A percentile compares a stretch with the other conserved stretches of the same genome.
phyloP scores from a whole-genome alignment of 2,797 vertebrate species.

The Enteromius radiatus region DNA sequence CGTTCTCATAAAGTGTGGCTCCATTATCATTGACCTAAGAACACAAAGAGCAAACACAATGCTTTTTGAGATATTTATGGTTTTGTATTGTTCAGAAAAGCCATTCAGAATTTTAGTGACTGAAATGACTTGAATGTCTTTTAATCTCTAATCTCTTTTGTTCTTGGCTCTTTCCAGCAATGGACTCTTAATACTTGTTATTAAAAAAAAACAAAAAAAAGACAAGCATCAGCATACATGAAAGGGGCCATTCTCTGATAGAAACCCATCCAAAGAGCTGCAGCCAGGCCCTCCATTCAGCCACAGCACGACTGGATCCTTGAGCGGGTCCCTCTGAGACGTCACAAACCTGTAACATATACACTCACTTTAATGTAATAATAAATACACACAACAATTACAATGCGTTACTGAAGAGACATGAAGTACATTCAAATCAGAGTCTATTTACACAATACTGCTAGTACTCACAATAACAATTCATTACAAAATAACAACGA shows the following conservation, averaged over 20 bases:
- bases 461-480: not conserved
- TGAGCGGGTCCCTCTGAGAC: conserved; percentile 75
- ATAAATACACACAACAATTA: conserved; percentile 4
- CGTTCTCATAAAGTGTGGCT: conserved; percentile 75
- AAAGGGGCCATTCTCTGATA: conserved; percentile 82
- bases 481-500: not conserved
- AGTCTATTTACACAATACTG: not conserved
- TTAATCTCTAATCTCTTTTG: not conserved
- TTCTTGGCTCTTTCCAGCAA: not conserved
- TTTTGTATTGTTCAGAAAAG: not conserved
- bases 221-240: conserved; percentile 68
- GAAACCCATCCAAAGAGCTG: conserved; percentile 81
- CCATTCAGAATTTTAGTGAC: not conserved
- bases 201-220: not conserved
- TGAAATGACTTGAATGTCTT: not conserved
- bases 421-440: not conserved
- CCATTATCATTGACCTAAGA: conserved; percentile 76
- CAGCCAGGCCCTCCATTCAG: conserved; percentile 84
- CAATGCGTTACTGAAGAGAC: not conserved
- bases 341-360: conserved; percentile 78
- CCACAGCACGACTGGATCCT: conserved; percentile 81
- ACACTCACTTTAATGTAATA: not conserved
- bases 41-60: not conserved
- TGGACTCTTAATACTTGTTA: not conserved
- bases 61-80: not conserved